These are phyloP conservation scores for Cyprinodon diabolis DNA, from an alignment of 2,797 vertebrate species.

Conservation along the genomic window DNA sequence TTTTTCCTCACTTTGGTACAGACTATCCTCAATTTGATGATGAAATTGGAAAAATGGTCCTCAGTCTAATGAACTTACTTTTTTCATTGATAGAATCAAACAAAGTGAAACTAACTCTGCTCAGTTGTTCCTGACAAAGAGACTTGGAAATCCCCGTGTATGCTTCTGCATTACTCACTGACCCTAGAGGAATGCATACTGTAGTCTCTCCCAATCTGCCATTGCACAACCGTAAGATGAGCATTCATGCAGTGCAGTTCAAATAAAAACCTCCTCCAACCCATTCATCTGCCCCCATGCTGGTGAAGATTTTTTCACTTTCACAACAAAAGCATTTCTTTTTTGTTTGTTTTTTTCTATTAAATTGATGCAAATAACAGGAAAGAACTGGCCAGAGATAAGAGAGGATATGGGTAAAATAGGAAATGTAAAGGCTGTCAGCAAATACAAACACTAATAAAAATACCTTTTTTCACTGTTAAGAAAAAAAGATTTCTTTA, in stretches of 20 bases:
- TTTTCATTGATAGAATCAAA: too few species aligned
- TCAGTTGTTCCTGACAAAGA: background rate
- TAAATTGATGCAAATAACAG: background rate
- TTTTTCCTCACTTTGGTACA: too few species aligned
- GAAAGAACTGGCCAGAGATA: background rate
- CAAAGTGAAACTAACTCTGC: background rate
- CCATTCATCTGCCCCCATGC: too few species aligned
- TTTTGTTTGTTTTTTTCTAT: too few species aligned
- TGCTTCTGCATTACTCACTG: background rate
- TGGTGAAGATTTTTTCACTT: background rate
- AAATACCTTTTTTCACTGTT: background rate
- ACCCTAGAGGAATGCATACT: background rate
- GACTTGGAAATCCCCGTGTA: background rate
- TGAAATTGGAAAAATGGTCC: too few species aligned
- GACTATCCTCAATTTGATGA: too few species aligned
- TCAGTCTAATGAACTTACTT: too few species aligned
- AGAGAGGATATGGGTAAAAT: background rate
- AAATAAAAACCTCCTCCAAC: background rate
- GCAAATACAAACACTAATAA: background rate
- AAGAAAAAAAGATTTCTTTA: background rate
- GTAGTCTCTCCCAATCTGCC: background rate
- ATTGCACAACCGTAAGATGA: background rate
- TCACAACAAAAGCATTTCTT: background rate
- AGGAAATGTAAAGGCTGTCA: background rate
- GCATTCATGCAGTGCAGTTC: background rate